These are phyloP conservation scores for Nycteola revayana DNA, from an alignment of 2,888 invertebrate genomes.

Conservation along the genomic window DNA sequence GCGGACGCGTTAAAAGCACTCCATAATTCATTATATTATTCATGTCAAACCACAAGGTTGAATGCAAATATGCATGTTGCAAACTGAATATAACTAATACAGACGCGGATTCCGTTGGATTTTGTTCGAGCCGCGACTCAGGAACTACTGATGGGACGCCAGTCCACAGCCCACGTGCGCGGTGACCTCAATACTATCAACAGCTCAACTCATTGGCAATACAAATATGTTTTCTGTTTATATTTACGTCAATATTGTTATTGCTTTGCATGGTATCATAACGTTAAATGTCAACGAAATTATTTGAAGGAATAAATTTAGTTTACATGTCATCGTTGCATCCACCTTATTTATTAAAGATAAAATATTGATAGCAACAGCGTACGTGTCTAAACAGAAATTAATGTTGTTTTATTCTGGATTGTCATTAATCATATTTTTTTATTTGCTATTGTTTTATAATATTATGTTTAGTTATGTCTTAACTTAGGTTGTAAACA, in stretches of 20 bases:
- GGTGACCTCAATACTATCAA: slow-evolving; percentile 32
- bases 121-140: slow-evolving; percentile 17
- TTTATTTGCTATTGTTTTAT: slow-evolving; percentile 18
- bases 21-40: slow-evolving; percentile 49
- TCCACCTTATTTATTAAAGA: slow-evolving; percentile 17
- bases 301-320: too few species aligned
- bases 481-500: too few species aligned
- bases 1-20: slow-evolving; percentile 50
- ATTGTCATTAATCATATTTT: slow-evolving; percentile 16
- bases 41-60: slow-evolving; percentile 53
- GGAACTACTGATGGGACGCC: slow-evolving; percentile 17
- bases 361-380: slow-evolving; percentile 17
- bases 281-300: slow-evolving; percentile 47
- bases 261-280: slow-evolving; percentile 27
- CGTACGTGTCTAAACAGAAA: slow-evolving; percentile 22
- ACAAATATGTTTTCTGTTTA: slow-evolving; percentile 37
- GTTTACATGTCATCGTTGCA: too few species aligned
- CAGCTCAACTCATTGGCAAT: slow-evolving; percentile 23
- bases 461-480: slow-evolving; percentile 2
- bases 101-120: slow-evolving; percentile 26
- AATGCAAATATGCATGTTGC: slow-evolving; percentile 49
- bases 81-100: slow-evolving; percentile 23
- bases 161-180: slow-evolving; percentile 26
- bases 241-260: slow-evolving; percentile 43
- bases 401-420: slow-evolving; percentile 6